phyloP scores from a whole-genome alignment of 2,797 vertebrate species.

The Lepus townsendii region DNA sequence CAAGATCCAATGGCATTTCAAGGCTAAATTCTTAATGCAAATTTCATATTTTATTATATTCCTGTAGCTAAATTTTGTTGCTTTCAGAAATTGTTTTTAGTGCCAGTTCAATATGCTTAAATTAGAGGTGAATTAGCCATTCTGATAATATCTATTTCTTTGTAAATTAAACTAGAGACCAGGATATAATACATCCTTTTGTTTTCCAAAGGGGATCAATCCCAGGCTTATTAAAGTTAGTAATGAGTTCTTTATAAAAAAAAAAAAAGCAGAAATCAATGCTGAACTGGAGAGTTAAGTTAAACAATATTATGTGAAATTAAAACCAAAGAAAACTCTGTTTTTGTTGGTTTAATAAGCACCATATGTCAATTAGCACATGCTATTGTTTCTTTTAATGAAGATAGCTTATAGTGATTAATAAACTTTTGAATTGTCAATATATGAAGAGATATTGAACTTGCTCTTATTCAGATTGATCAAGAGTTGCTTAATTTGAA shows the following conservation, averaged over 20 bases:
- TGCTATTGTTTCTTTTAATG: slow-evolving; percentile 76
- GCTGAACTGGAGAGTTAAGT: slow-evolving; percentile 64
- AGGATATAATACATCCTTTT: slow-evolving; percentile 72
- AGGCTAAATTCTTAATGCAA: slow-evolving; percentile 56
- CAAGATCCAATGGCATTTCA: slow-evolving; percentile 52
- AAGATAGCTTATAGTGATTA: slow-evolving; percentile 72
- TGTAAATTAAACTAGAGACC: slow-evolving; percentile 72
- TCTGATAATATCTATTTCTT: slow-evolving; percentile 68
- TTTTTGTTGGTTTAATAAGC: slow-evolving; percentile 78
- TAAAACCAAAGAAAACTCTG: slow-evolving; percentile 68
- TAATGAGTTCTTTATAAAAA: slow-evolving; percentile 78
- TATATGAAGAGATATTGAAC: background rate
- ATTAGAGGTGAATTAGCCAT: slow-evolving; percentile 67
- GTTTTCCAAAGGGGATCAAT: slow-evolving; percentile 78
- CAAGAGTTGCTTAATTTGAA: slow-evolving; percentile 69
- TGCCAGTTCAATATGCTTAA: slow-evolving; percentile 65
- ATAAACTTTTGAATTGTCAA: slow-evolving; percentile 66
- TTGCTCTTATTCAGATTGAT: slow-evolving; percentile 71
- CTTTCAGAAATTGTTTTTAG: slow-evolving; percentile 64
- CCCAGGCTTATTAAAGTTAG: slow-evolving; percentile 77
- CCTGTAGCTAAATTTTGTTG: slow-evolving; percentile 36
- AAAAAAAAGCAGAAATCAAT: slow-evolving; percentile 80
- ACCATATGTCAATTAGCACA: slow-evolving; percentile 69
- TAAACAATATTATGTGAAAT: slow-evolving; percentile 74
- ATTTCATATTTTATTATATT: slow-evolving; percentile 58